phyloP scores from a whole-genome alignment of 2,113 vertebrate genomes.

The Rattus norvegicus region GRCr8 NC_086025.1:41663001-41663500 shows the following conservation, averaged over 20 bases:
- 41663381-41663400: background rate
- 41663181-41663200: background rate
- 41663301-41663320: background rate
- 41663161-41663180: background rate
- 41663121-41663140: background rate
- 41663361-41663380: background rate
- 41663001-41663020: background rate
- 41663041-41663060: background rate
- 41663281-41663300: background rate
- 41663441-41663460: background rate
- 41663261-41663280: background rate
- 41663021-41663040: background rate
- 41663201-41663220: background rate
- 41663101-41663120: background rate
- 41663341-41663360: background rate
- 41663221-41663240: background rate
- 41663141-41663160: background rate
- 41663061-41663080: background rate
- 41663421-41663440: background rate
- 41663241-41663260: background rate
- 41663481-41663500: background rate
- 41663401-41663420: background rate
- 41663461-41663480: background rate
- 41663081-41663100: background rate
- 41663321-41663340: background rate